Base-by-base conservation (phyloP, 37 sponge, comb jelly and placozoan species). In the Ephydatia muelleri region DNA sequence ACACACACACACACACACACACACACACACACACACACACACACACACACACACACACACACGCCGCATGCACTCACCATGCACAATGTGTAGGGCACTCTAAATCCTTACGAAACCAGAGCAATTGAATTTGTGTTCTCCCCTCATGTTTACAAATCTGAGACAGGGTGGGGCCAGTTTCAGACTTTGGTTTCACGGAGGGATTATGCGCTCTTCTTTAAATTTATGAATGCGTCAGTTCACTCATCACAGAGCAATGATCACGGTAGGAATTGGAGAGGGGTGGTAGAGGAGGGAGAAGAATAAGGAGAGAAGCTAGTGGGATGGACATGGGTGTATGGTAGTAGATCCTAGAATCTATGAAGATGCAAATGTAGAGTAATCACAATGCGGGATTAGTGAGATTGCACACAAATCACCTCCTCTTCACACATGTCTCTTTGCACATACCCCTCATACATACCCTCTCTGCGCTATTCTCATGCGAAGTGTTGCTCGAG, bases 141-240 rank as follows among this genome's bases (percentile, higher is more conserved):
- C 13, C 94, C 94, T 21, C 35, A 21, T 27, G 72, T 88, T 27
- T 23, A 49, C 36, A 8, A 16, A 22, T 80, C 76, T 27, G 67
- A 37, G 3, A 33, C 16, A 25, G 94, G 94, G 33, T 94, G 91
- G 91, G 33, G 8, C 11, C 82, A 87, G n/a, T 71, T 64, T 31
- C 88, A 88, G 68, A 67, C 67, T 3, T 38, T 75, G 33, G 72
- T 82, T 2, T 26, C 74, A 25, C 86, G 89, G 48, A 67, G 86
- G 47, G 91, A 91, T 49, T 94, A 94, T 65, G 83, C 88, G 23
- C n/a, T 94, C 0, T 84, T 84, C 68, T 64, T 94, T 0, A 37
- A 78, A 5, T 72, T 94, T 74, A 22, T 79, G 14, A 68, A 71
- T 0, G 85, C 89, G 11, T 72, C 73, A 22, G 48, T 47, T 27